Conservation (phyloP, 2,113 vertebrate species). For the Nannobrachium achirus region DNA sequence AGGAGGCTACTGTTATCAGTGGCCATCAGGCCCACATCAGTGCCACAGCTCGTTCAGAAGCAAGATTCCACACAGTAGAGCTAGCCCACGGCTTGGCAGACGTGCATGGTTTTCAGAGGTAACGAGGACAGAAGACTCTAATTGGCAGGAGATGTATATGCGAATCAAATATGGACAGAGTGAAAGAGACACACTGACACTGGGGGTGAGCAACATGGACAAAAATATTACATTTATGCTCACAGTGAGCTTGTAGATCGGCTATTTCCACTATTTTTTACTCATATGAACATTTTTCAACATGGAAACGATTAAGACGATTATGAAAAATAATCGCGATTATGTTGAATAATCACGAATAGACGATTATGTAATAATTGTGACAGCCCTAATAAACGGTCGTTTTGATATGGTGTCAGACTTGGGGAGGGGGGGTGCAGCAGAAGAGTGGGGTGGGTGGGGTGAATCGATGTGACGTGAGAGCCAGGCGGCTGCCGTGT, state of each 20-base stretch:
- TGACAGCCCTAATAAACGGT: too few relatives aligned
- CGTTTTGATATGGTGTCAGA: too few relatives aligned
- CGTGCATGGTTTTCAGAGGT: too few relatives aligned
- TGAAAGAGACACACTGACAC: neutral
- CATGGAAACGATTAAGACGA: too few relatives aligned
- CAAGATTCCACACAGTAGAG: neutral
- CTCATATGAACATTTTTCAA: too few relatives aligned
- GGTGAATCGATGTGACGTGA: slow-evolving; percentile 36
- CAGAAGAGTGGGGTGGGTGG: slow-evolving; percentile 14
- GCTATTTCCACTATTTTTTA: too few relatives aligned
- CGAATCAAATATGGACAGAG: neutral
- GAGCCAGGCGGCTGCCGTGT: neutral
- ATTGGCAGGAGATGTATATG: neutral
- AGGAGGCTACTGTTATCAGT: slow-evolving; percentile 14
- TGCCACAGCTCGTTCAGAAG: neutral
- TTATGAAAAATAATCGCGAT: too few relatives aligned
- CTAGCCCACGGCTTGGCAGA: neutral
- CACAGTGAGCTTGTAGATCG: too few relatives aligned
- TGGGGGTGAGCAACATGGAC: neutral
- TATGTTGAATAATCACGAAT: too few relatives aligned
- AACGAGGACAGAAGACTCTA: slow-evolving; percentile 8
- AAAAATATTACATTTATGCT: too few relatives aligned
- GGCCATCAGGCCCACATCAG: neutral
- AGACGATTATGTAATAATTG: too few relatives aligned
- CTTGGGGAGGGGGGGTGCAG: neutral